Evolutionary conservation across 2,113 vertebrate genomes (phyloP).

Genomic region (Passer montanus): DNA sequence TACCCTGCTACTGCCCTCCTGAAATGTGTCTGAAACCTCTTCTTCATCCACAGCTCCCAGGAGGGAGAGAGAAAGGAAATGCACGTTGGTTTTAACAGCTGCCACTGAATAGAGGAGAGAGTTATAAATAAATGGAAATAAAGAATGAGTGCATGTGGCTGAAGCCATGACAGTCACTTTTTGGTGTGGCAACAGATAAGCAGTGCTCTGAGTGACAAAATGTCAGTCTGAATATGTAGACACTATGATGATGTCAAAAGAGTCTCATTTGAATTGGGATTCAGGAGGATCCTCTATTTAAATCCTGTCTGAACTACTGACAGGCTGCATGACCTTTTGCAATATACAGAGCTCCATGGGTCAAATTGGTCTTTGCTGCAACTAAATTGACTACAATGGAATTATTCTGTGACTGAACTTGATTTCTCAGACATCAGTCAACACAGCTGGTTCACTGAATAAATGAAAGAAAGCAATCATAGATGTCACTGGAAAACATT

Average conservation of each 20-base stretch:
- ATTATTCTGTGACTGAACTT: slow-evolving; percentile 25
- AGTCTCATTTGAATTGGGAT: slow-evolving; percentile 3
- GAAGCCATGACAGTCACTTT: neutral
- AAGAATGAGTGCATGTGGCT: neutral
- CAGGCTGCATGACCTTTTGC: slow-evolving; percentile 23
- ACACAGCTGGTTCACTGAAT: slow-evolving; percentile 22
- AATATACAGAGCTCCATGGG: neutral
- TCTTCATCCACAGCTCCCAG: neutral
- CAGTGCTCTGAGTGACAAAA: neutral
- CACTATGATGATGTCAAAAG: slow-evolving; percentile 26
- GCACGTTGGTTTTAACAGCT: neutral
- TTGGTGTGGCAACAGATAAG: neutral
- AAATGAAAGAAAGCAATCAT: slow-evolving; percentile 1
- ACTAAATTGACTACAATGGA: slow-evolving; percentile 16
- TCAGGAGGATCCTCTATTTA: slow-evolving; percentile 31
- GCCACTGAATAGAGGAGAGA: neutral
- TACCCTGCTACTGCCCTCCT: neutral
- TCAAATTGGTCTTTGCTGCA: neutral
- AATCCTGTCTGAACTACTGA: slow-evolving; percentile 25
- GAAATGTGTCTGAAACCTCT: neutral
- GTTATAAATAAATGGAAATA: slow-evolving; percentile 10
- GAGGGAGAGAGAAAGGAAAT: slow-evolving; percentile 7
- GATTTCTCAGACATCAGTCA: slow-evolving; percentile 37
- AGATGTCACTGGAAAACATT: neutral
- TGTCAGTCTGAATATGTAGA: slow-evolving; percentile 21